A percentile compares a stretch with the other conserved stretches of the same genome.
These are phyloP conservation scores for Hippocampus mohnikei DNA, from an alignment of 2,113 vertebrate species.

Conservation along the genomic window DNA sequence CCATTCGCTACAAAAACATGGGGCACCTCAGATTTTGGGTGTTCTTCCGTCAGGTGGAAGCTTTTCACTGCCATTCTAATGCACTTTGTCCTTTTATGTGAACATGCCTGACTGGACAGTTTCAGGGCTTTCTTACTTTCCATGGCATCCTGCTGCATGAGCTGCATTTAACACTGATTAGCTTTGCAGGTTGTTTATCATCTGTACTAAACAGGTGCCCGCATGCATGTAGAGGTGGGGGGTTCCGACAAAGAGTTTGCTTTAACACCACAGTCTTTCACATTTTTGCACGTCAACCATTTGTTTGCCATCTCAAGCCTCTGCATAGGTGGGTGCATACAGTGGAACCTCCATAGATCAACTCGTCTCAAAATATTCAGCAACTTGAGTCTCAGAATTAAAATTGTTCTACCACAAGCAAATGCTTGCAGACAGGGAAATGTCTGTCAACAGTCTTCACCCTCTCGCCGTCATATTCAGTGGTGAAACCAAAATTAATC, in stretches of 20 bases:
- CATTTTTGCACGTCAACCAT: constrained; percentile 11
- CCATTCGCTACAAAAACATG: constrained; percentile 29
- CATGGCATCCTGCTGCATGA: constrained; percentile 22
- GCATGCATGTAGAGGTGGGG: constrained; percentile 31
- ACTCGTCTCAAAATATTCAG: neutral
- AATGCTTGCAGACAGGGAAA: too few relatives aligned
- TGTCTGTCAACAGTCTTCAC: too few relatives aligned
- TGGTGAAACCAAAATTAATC: too few relatives aligned
- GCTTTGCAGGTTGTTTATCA: constrained; percentile 8
- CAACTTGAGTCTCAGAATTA: neutral
- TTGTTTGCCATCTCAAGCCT: constrained; percentile 13
- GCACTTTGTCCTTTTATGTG: constrained; percentile 34
- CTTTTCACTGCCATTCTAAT: constrained; percentile 20
- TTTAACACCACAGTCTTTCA: neutral
- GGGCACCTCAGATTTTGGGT: constrained; percentile 21
- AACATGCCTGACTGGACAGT: constrained; percentile 33
- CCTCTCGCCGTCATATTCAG: too few relatives aligned
- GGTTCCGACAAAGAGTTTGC: neutral
- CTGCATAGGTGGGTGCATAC: constrained; percentile 21
- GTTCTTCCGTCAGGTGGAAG: constrained; percentile 28
- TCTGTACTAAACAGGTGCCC: constrained; percentile 13
- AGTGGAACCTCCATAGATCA: neutral
- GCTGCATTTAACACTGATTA: constrained; percentile 43
- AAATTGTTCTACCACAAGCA: neutral
- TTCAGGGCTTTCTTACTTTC: constrained; percentile 29